phyloP scores from a whole-genome alignment of 2,797 vertebrate genomes.

The Pangasius djambal region DNA sequence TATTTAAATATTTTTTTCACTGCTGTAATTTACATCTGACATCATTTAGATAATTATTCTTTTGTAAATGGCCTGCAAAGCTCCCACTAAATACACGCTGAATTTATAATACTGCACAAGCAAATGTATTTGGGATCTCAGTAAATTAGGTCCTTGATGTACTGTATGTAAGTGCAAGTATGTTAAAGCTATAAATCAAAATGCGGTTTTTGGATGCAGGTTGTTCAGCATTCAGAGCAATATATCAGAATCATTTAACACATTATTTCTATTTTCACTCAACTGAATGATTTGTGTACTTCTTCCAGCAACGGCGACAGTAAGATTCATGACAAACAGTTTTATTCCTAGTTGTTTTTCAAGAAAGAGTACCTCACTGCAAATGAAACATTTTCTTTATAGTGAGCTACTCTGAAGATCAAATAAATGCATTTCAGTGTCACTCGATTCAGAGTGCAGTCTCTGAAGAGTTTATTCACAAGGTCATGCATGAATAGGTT shows the following conservation, averaged over 20 bases:
- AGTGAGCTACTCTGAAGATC: neutral
- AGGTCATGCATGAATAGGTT: neutral
- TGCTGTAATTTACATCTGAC: neutral
- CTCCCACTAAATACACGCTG: neutral
- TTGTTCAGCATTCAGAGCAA: neutral
- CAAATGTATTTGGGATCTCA: neutral
- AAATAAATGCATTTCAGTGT: neutral
- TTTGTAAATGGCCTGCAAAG: neutral
- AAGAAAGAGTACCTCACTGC: neutral
- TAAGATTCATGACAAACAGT: neutral
- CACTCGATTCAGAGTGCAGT: neutral
- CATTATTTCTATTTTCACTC: neutral
- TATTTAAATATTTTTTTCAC: neutral
- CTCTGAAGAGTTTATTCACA: neutral
- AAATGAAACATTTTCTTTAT: conserved; percentile 6
- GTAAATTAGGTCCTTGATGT: neutral
- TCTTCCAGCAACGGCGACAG: neutral
- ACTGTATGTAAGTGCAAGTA: neutral
- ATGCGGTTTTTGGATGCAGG: neutral
- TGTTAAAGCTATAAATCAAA: neutral
- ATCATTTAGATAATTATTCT: neutral
- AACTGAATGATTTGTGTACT: neutral
- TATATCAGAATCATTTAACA: neutral
- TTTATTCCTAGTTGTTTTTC: neutral
- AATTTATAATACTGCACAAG: neutral